Evolutionary conservation across 2,888 invertebrate species (phyloP), one percentile per base, ranked within the genome.

Genomic region (Drosophila seclusa): DNA sequence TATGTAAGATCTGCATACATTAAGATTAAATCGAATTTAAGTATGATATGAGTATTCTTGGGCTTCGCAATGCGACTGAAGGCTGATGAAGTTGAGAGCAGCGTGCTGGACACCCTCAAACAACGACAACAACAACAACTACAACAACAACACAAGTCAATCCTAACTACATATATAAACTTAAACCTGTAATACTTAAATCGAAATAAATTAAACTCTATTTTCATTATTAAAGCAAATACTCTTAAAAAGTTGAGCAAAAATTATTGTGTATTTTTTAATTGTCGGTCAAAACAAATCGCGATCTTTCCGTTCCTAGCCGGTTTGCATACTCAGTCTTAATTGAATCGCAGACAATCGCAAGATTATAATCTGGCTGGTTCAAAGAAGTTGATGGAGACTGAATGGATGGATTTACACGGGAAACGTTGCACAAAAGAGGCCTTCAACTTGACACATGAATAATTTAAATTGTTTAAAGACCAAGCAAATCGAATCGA

Each of bases 361-460:
- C 24, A 8, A 70, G 73, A 63, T 83, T 67, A 63, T 83, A 73
- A 83, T 83, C 82, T 52, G 52, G 3, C 64, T 32, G 11, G 68
- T 75, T 85, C 79, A 76, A 79, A 85, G 85, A 65, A 68, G 68
- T 70, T 74, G 60, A 53, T 64, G 24, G 45, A 24, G 32, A 32
- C 11, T 45, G 45, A 24, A 45, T 45, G 11, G 42, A 42, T n/a
- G 40, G n/a, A 58, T 66, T 80, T 87, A 71, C 69, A 73, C 68
- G 67, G 73, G 73, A 74, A 76, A 76, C 72, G 62, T 77, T 77
- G 66, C 74, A 63, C 54, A 64, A 61, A 50, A 50, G 61, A 66
- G 81, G 80, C 84, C 86, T 88, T 87, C 82, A 82, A 87, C 84
- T 82, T 85, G 89, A 78, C 87, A 89, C 75, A 79, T 80, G 85